Evolutionary conservation across 1,140 invertebrate species (phyloP).

Genomic region (Monochamus saltuarius): DNA sequence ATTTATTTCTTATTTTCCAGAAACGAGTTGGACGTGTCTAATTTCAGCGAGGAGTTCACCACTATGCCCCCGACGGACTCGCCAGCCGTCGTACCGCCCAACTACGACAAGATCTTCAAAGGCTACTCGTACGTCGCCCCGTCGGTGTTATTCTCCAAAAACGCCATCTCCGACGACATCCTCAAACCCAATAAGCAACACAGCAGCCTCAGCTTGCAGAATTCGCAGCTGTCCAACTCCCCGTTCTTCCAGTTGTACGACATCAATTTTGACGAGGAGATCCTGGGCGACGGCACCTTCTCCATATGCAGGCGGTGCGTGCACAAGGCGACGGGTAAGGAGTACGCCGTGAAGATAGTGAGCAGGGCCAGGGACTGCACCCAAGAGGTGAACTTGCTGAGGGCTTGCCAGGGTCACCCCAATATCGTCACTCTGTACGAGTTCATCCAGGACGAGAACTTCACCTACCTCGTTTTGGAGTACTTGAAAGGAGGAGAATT

Average conservation of each 20-base stretch:
- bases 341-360: slow-evolving; percentile 91
- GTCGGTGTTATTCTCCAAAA: slow-evolving; percentile 84
- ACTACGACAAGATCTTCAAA: slow-evolving; percentile 86
- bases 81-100: slow-evolving; percentile 82
- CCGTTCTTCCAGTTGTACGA: slow-evolving; percentile 85
- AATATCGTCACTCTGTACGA: slow-evolving; percentile 87
- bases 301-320: slow-evolving; percentile 84
- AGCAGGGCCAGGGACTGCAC: slow-evolving; percentile 73
- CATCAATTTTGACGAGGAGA: slow-evolving; percentile 65
- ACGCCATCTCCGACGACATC: slow-evolving; percentile 66
- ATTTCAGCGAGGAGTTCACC: slow-evolving; percentile 96
- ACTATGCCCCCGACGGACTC: slow-evolving; percentile 85
- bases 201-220: slow-evolving; percentile 44
- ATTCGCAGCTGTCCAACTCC: slow-evolving; percentile 65
- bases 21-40: slow-evolving; percentile 88
- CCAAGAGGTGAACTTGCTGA: slow-evolving; percentile 76
- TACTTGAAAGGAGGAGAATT: slow-evolving; percentile 82
- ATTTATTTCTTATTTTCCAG: slow-evolving; percentile 40
- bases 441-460: slow-evolving; percentile 76
- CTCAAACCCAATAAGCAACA: slow-evolving; percentile 45
- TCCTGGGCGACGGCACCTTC: slow-evolving; percentile 86
- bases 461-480: slow-evolving; percentile 87
- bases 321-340: slow-evolving; percentile 64
- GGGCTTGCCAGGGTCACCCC: slow-evolving; percentile 80
- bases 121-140: slow-evolving; percentile 95